A percentile compares a stretch with the other conserved stretches of the same genome.
These are phyloP conservation scores for Lithophane ornitopus DNA, from an alignment of 2,888 invertebrate species.

Conservation along the genomic window DNA sequence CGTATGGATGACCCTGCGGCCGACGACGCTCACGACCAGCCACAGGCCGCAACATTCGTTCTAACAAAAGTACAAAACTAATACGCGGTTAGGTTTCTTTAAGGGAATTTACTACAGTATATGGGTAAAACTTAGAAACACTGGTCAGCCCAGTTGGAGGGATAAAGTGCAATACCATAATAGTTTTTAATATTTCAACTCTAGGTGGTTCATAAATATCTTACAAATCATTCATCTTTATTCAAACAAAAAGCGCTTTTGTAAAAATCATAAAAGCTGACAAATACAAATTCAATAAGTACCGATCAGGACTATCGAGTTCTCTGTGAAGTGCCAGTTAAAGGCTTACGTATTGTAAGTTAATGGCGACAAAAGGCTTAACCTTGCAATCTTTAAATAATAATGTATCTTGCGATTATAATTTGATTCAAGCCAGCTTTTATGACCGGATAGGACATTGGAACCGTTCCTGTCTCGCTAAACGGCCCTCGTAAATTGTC, in stretches of 20 bases:
- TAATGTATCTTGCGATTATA: slow-evolving; percentile 76
- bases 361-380: slow-evolving; percentile 66
- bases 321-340: slow-evolving; percentile 48
- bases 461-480: slow-evolving; percentile 72
- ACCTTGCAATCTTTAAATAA: slow-evolving; percentile 71
- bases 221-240: neutral
- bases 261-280: slow-evolving; percentile 32
- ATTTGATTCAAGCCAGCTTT: slow-evolving; percentile 77
- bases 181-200: neutral
- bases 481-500: slow-evolving; percentile 82
- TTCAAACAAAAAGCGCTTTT: slow-evolving; percentile 9
- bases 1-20: slow-evolving; percentile 65
- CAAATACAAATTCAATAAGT: slow-evolving; percentile 43
- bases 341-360: slow-evolving; percentile 52
- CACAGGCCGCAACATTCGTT: slow-evolving; percentile 28
- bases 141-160: neutral
- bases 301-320: slow-evolving; percentile 32
- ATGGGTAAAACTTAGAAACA: neutral
- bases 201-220: slow-evolving; percentile 2
- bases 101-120: neutral
- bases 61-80: slow-evolving; percentile 15
- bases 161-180: neutral
- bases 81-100: neutral
- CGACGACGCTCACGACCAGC: slow-evolving; percentile 41
- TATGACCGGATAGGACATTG: slow-evolving; percentile 74